Base-by-base conservation (phyloP, 53 echinoderm and acorn worm genomes). In the Apostichopus leukothele region DNA sequence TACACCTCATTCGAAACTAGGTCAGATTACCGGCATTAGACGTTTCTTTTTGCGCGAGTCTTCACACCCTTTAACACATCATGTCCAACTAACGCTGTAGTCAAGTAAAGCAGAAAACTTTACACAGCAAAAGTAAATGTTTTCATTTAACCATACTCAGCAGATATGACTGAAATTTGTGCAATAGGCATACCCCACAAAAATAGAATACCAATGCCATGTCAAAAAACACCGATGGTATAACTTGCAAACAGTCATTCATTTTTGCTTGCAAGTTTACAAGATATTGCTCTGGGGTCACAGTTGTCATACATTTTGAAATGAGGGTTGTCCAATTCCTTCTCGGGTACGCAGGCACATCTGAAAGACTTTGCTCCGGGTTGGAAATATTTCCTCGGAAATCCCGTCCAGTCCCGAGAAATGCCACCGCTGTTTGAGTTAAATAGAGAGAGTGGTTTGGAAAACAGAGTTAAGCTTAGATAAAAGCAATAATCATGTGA, bases 261-360 rank as follows among this genome's bases (percentile, higher is more conserved):
- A 22, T 50, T 63, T 21, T 78, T 75, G 55, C 52, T 76, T 4
- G 73, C 76, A 51, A 83, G 66, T 86, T 87, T 90, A 88, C 99
- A 96, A 8, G 93, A 86, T 14, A 19, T 54, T 0, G 91, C 75
- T 75, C 7, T 83, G 5, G 93, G 91, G 57, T 90, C 89, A 74
- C 99, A 99, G 83, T 91, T 90, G 9, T 94, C 94, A 89, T 93
- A 96, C 20, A 86, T 79, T 63, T 88, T 92, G 27, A 99, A 91
- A 79, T 92, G 94, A 16, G 94, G 94, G 67, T 94, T 93, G 90
- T 92, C 88, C 27, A 99, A 80, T 60, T 99, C 92, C 22, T 89
- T 85, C 53, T 92, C 87, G 10, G 89, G 90, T 74, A 94, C 91
- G 85, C 99, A 99, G 59, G 96, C 99, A 92, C 99, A 99, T 9